Evolutionary conservation across 2,797 vertebrate species (phyloP), one percentile per base, ranked within the genome.

Genomic region (Mastacembelus armatus): DNA sequence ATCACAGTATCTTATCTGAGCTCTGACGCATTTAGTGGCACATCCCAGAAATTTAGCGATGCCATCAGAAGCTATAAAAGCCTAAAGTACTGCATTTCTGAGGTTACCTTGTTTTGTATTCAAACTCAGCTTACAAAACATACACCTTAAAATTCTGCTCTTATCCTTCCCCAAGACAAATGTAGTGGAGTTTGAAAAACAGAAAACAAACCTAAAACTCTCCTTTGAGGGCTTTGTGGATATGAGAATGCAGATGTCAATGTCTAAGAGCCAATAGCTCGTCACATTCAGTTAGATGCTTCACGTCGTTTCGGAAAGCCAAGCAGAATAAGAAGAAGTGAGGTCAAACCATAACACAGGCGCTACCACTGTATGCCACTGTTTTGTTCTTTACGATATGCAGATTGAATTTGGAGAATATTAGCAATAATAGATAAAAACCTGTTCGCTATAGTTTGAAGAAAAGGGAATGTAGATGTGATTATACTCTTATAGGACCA

Each of bases 401-500:
- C 57, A 52, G 36, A 21, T 29, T 18, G 36, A 3, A n/a, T 45
- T 32, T 4, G 48, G n/a, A 32, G 49, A 54, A 30, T 47, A 33
- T 19, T 21, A 27, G 30, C 7, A 42, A 45, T 29, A 30, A 12
- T 12, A 5, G 27, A 24, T 35, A 19, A 36, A 40, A 77, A 51
- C 29, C 11, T 10, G 19, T 60, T 24, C 32, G 45, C 35, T 51
- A 4, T 2, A 45, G 45, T 35, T 47, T 24, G 8, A 29, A 47
- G 58, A 18, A 18, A 65, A 36, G 7, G n/a, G 48, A 22, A 21
- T 32, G 22, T 3, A 21, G 10, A 50, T 51, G 56, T 12, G 19
- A 40, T 50, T 58, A 10, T 36, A 38, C 33, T 38, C 35, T 49
- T 19, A 18, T 10, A 14, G 14, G 56, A 70, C 38, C 43, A 32